Evolutionary conservation across 1,140 invertebrate species (phyloP), one percentile per base, ranked within the genome.

Genomic region (Ceratina australensis): DNA sequence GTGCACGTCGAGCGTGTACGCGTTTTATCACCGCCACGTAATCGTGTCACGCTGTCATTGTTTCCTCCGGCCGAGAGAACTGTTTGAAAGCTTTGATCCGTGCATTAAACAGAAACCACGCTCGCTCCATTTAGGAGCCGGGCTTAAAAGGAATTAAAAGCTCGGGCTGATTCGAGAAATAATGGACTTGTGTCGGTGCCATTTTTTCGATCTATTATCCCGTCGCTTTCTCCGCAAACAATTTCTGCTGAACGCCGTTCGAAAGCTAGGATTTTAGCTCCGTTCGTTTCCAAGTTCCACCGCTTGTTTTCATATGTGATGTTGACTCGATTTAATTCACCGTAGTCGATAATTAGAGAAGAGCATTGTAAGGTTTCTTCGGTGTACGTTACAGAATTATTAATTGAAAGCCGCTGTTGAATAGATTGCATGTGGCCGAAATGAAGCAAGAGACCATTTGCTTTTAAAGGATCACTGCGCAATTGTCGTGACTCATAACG

Each of bases 221-320:
- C 42, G 54, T 13, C 73, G 54, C 74, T 77, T 77, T 77, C 67
- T 71, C 54, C 52, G 65, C 13, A 71, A 71, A 77, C 24, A 59
- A 26, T 47, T 59, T 75, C 63, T 26, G 20, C 42, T n/a, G 33
- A 49, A 8, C 67, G 4, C 18, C 42, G 8, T 50, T 77, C 56
- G 66, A 71, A 77, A 63, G 57, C 33, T 20, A 24, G 20, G 26
- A 69, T 61, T 71, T 69, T 10, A 42, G 54, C 50, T 42, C 33
- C 8, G 0, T 10, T 42, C 33, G 33, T 42, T 42, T 42, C 10
- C 10, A 42, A 42, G 33, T 42, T 42, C 10, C 33, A 10, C 33
- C n/a, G n/a, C 57, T 12, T 1, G 5, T 49, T 18, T 0, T 8
- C 22, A 18, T 59, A 28, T 4, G 10, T 20, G n/a, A 47, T 64